Base-by-base conservation (phyloP, 2,888 invertebrate genomes). In the Cheilosia vulpina region DNA sequence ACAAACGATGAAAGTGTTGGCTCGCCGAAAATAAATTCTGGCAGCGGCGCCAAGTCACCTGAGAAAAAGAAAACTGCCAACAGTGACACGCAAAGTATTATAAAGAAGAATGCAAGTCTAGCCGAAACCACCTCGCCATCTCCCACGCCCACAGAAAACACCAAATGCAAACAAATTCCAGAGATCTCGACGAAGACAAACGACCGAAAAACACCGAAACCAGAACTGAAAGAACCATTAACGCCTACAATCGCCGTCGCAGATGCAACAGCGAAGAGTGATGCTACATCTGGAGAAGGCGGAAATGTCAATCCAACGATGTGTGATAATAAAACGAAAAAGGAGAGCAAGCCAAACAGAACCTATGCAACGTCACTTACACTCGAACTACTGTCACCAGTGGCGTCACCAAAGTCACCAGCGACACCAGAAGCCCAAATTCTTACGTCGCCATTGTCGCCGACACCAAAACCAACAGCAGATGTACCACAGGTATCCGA, bases 41-140 rank as follows among this genome's bases (percentile, higher is more conserved):
- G 92, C 92, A 91, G 89, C 81, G 77, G 66, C 87, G 90, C 89
- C 92, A 93, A 91, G 92, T 91, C 90, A 92, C 90, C 91, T 90
- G 92, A 90, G 90, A 88, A 87, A 87, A 87, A 88, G 82, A 79
- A 83, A 60, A 50, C 79, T 76, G 34, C 58, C 73, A 83, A 78
- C 79, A 79, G 19, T 68, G 75, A 65, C 27, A 84, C 80, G 53
- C 60, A 71, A 65, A 76, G 60, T 62, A 80, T 76, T 69, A 66
- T 13, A 21, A 76, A n/a, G 24, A 55, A 73, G 34, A 79, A 50
- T 38, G 34, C 73, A 38, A 38, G 17, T 34, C 72, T 62, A 80
- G 41, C 6, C 72, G 84, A 38, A 13, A 38, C 38, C 13, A 84
- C 72, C 77, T 77, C 71, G 34, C 63, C 31, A 55, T 43, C 79